These are phyloP conservation scores for Megastigmus dorsalis DNA, from an alignment of 2,888 invertebrate species.

Conservation along the genomic window DNA sequence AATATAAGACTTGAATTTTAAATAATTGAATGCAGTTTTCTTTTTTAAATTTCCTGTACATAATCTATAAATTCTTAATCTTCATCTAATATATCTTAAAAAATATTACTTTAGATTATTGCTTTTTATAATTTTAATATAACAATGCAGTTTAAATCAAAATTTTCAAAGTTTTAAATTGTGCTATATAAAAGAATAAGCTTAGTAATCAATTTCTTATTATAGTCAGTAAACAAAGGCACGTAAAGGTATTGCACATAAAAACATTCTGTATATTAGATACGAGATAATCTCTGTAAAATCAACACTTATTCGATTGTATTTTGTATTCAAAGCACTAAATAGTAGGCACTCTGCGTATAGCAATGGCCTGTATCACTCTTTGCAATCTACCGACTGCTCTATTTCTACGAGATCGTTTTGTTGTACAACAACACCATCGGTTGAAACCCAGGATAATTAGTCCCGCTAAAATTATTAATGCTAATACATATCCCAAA, in stretches of 20 bases:
- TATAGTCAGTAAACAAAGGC: slow-evolving; percentile 21
- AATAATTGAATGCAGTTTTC: too few relatives aligned
- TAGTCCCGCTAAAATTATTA: slow-evolving; percentile 60
- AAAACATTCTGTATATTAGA: slow-evolving; percentile 30
- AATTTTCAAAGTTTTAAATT: slow-evolving; percentile 2
- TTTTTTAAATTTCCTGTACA: too few relatives aligned
- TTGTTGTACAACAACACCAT: slow-evolving; percentile 65
- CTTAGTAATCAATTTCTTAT: not conserved
- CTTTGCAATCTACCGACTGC: slow-evolving; percentile 68
- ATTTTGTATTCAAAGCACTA: slow-evolving; percentile 53
- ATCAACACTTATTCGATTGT: slow-evolving; percentile 41
- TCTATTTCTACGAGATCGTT: slow-evolving; percentile 69
- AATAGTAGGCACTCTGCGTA: slow-evolving; percentile 70
- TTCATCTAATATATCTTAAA: too few relatives aligned
- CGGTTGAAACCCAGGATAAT: slow-evolving; percentile 64
- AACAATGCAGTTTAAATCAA: not conserved
- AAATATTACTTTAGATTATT: too few relatives aligned
- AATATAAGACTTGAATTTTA: too few relatives aligned
- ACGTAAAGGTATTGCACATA: slow-evolving; percentile 20
- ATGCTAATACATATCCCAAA: slow-evolving; percentile 63
- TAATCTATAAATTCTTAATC: too few relatives aligned
- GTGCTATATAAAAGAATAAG: slow-evolving; percentile 4
- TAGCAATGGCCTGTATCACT: slow-evolving; percentile 71
- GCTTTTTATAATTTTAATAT: not conserved
- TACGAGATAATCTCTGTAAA: slow-evolving; percentile 48